phyloP scores from a whole-genome alignment of 2,113 vertebrate genomes.

The Narcine bancroftii region DNA sequence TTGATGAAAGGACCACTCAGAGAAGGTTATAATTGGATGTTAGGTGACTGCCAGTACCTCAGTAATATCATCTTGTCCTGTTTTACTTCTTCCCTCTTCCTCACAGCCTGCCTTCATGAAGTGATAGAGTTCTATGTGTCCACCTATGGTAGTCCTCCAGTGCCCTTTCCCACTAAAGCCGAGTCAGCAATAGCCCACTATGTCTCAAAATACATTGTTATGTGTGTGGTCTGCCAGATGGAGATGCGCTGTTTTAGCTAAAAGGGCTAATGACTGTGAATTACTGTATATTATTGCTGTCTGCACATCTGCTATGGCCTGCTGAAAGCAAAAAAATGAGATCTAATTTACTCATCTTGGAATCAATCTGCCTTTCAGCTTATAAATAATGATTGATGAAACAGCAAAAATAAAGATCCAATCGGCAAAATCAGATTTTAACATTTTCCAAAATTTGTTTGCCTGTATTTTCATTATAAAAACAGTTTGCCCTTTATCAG shows the following conservation, averaged over 20 bases:
- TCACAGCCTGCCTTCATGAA: too few species aligned
- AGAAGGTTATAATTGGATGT: too few species aligned
- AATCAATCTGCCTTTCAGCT: background rate
- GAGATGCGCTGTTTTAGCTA: background rate
- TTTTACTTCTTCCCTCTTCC: background rate
- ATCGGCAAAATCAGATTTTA: background rate
- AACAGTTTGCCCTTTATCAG: background rate
- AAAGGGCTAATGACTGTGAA: background rate
- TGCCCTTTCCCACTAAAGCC: background rate
- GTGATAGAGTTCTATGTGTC: background rate
- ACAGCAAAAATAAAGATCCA: background rate
- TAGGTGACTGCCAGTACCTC: too few species aligned
- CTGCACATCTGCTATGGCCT: slow-evolving; percentile 4
- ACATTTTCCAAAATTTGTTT: background rate
- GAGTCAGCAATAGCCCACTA: background rate
- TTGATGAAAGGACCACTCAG: too few species aligned
- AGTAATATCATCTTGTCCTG: too few species aligned
- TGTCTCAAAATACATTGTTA: background rate
- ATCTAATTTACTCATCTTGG: background rate
- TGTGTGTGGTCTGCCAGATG: background rate
- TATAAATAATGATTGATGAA: background rate
- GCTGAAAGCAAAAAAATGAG: background rate
- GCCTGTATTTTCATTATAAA: background rate
- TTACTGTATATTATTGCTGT: background rate
- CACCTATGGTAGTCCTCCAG: background rate